Base-by-base conservation (phyloP, 2,888 invertebrate genomes). In the Cephus nigrinus region DNA sequence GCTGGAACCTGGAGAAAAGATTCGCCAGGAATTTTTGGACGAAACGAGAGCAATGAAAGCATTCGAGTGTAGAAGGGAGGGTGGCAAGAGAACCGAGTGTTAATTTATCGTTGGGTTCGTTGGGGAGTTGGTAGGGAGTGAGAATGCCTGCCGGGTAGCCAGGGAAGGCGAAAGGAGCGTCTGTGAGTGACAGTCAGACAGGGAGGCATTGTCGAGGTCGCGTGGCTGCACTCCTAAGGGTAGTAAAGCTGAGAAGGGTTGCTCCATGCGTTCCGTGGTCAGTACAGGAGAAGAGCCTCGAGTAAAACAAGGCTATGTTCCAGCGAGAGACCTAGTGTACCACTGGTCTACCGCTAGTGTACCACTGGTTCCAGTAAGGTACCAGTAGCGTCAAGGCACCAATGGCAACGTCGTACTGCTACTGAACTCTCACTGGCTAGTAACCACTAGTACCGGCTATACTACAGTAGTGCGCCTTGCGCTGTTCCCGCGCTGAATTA, bases 401-500 rank as follows among this genome's bases (percentile, higher is more conserved):
- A 55, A 55, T 23, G 23, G 55, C 55, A 55, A 55, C 23, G 55
- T 55, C 23, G 55, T 55, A 55, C 55, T 1, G 9, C 9, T 23
- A 40, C 15, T 23, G 23, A 40, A 23, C 15, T 55, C 55, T 9
- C 23, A 55, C 55, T 55, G 23, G 23, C 23, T 1, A 55, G 23
- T 55, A 55, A 23, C 55, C 55, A 23, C 55, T 23, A 2, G 55
- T 5, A 23, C 2, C 55, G 23, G 55, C 23, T 55, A 55, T 23
- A 55, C 55, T 9, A 55, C 15, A 9, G 23, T 9, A 23, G 23
- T 79, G 86, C 90, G 89, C 89, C 89, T 90, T 90, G 89, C 87
- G 88, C 83, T 85, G 89, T 89, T 90, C 89, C 90, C 89, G 89
- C 89, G 85, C 81, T 91, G 91, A 91, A 91, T 91, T 90, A 91